phyloP scores from a whole-genome alignment of 2,113 vertebrate species.

The Pelecanus crispus region DNA sequence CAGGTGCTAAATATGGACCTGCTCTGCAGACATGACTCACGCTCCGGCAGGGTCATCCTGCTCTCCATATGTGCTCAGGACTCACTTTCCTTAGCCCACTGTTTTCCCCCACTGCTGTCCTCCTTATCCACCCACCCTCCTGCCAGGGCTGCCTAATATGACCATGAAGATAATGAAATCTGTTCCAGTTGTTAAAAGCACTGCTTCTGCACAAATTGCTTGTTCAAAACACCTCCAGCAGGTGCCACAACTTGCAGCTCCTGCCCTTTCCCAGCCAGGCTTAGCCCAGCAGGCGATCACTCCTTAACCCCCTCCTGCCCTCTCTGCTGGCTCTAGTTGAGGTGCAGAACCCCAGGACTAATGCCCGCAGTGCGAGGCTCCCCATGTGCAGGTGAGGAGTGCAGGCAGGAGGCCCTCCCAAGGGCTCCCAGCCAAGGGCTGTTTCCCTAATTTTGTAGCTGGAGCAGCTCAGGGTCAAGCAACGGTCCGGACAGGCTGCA shows the following conservation, averaged over 20 bases:
- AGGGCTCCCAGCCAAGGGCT: neutral
- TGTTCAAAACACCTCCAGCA: neutral
- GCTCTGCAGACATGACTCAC: neutral
- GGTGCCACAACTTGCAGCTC: neutral
- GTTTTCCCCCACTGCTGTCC: neutral
- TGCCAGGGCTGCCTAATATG: neutral
- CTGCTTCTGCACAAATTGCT: neutral
- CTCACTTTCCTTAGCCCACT: neutral
- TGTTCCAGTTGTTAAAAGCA: neutral
- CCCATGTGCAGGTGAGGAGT: neutral
- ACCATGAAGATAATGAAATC: neutral
- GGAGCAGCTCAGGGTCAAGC: neutral
- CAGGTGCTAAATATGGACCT: neutral
- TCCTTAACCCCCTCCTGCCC: neutral
- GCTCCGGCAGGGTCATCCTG: neutral
- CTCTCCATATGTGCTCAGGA: neutral
- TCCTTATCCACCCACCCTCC: neutral
- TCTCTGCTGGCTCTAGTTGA: neutral
- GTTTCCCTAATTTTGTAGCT: neutral
- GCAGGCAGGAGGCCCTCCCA: neutral
- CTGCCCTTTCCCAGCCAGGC: neutral
- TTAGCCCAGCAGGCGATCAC: neutral
- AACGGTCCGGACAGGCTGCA: neutral
- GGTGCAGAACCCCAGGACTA: neutral
- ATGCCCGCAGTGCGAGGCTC: accelerated